These are phyloP conservation scores for Liasis olivaceus DNA, from an alignment of 2,797 vertebrate species.

Conservation along the genomic window DNA sequence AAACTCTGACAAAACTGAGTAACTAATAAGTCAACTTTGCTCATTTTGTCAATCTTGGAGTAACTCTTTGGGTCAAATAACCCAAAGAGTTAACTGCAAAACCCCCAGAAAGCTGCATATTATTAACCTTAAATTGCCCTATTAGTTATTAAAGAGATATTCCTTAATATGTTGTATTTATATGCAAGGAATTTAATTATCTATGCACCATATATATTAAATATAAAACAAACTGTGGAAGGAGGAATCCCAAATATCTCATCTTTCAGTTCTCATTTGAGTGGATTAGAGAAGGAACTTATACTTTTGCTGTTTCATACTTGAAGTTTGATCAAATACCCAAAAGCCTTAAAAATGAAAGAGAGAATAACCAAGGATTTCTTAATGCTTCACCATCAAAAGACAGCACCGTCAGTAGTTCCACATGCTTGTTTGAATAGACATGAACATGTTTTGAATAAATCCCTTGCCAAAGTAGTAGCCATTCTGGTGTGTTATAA, in stretches of 20 bases:
- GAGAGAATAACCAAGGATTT: neutral
- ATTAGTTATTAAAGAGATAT: neutral
- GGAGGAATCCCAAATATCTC: neutral
- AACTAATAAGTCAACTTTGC: conserved; percentile 4
- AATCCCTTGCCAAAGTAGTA: neutral
- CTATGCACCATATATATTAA: neutral
- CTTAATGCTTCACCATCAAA: neutral
- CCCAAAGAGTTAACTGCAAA: neutral
- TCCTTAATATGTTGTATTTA: neutral
- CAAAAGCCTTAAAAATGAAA: neutral
- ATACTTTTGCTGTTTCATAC: neutral
- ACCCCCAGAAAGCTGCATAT: neutral
- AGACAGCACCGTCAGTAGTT: neutral
- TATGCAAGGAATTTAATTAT: neutral
- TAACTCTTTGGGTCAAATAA: neutral
- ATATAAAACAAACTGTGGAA: neutral
- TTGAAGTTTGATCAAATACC: neutral
- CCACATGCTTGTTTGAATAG: neutral
- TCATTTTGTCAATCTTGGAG: neutral
- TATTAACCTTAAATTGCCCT: neutral
- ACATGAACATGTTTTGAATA: neutral
- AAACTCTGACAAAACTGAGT: conserved; percentile 4
- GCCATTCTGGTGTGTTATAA: neutral
- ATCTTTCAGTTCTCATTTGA: neutral
- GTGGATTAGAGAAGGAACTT: neutral